phyloP scores from a whole-genome alignment of 2,888 invertebrate species.

The Ceraclea dissimilis region DNA sequence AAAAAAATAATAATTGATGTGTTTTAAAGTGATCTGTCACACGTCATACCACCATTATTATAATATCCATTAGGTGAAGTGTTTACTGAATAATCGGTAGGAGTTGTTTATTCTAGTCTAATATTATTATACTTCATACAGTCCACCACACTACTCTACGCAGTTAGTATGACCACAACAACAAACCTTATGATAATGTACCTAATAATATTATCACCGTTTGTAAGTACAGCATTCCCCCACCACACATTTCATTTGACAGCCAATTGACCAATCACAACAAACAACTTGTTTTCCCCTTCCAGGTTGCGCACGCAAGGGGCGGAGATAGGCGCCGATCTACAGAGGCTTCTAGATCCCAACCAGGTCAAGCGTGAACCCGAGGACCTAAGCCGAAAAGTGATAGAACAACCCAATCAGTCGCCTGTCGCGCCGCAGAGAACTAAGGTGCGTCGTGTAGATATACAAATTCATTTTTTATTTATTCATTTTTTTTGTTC shows the following conservation, averaged over 20 bases:
- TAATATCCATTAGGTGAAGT: too few relatives aligned
- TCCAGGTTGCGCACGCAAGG: constrained; percentile 53
- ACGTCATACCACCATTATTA: too few relatives aligned
- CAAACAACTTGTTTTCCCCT: constrained; percentile 9
- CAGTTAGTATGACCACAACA: too few relatives aligned
- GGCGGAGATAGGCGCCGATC: constrained; percentile 57
- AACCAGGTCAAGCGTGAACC: constrained; percentile 73
- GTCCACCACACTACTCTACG: too few relatives aligned
- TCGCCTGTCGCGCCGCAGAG: constrained; percentile 44
- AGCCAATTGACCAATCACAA: constrained; percentile 3
- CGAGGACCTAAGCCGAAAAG: constrained; percentile 70
- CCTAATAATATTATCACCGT: too few relatives aligned
- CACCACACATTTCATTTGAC: constrained; percentile 2
- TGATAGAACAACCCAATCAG: constrained; percentile 51
- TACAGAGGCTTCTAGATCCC: constrained; percentile 53
- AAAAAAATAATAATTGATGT: too few relatives aligned
- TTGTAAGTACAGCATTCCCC: not conserved
- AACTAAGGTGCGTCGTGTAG: constrained; percentile 57
- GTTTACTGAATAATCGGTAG: too few relatives aligned
- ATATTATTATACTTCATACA: too few relatives aligned
- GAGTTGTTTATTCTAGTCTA: too few relatives aligned
- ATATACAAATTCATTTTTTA: not conserved
- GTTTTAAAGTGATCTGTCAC: too few relatives aligned
- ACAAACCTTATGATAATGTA: too few relatives aligned
- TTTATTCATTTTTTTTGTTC: not conserved